Base-by-base conservation (phyloP, 64 coral and sea anemone genomes). In the Trachythela sp. region DNA sequence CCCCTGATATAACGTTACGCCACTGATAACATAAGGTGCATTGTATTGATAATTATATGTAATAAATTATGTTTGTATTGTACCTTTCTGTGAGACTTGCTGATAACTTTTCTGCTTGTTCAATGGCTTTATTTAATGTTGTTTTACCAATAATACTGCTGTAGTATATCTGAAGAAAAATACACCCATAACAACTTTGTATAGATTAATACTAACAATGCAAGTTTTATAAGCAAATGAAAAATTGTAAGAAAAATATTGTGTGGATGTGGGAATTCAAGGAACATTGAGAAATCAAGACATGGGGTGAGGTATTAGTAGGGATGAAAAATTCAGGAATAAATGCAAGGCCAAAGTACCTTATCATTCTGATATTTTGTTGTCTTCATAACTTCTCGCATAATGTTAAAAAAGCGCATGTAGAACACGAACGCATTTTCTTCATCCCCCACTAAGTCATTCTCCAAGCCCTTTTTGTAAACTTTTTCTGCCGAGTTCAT, bases 351-450 rank as follows among this genome's bases (percentile, higher is more conserved):
- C 50, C 17, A 17, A 14, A 0, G 22, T 86, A 95, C 96, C 89
- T 95, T 95, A 9, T 95, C 90, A 18, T 93, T 48, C 20, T 86
- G 86, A 68, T 90, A 99, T 72, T 94, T 89, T 29, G 29, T 87
- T 2, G 86, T 95, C 83, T 93, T 95, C 33, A 89, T 94, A 15
- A 99, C 89, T 32, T 92, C 42, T 27, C 24, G 29, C 38, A 93
- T 91, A 40, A 99, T 93, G n/a, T 94, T 92, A 37, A 93, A 91
- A 88, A 86, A 99, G 2, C 96, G 84, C 89, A 99, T 93, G 58
- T 91, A 99, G 38, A 95, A 93, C 17, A 95, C 91, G 87, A 93
- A 99, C 0, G 96, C 93, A n/a, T 87, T 83, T 85, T 99, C 96
- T 38, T 99, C 93, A 59, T 99, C 96, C 24, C 86, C 67, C 5